Evolutionary conservation across 2,797 vertebrate genomes (phyloP), one percentile per base, ranked within the genome.

Genomic region (Cirrhinus molitorella): DNA sequence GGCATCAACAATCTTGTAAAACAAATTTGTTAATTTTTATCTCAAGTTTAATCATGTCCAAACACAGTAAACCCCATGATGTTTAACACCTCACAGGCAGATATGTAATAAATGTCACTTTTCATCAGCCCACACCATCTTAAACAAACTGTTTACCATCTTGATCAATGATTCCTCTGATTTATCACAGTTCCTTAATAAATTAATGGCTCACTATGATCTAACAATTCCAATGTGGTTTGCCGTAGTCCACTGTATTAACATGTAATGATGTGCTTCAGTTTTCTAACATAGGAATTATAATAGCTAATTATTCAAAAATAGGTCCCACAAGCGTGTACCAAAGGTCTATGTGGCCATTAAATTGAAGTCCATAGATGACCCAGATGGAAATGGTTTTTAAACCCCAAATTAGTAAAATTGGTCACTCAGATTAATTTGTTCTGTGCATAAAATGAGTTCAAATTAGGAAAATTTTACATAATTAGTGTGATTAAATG

Each of bases 21-120:
- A 80, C 65, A 43, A 55, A 68, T 80, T 28, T 79, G 28, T 66
- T 55, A 3, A 34, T 72, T 65, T 43, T 34, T 14, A 34, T 49
- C 43, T 53, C 25, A 31, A n/a, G 59, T 47, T 72, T 63, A 81
- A 72, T 72, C 5, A 81, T 47, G 55, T 47, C 57, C 71, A 72
- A 81, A 40, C 40, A 80, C 16, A 80, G 40, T 80, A 57, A 71
- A 59, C 25, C n/a, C 70, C 28, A 73, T 37, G 55, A 71, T 81
- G 53, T 45, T 59, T 80, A 71, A 81, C 53, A 71, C 53, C 2
- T 49, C 53, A 72, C 28, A 72, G 25, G 45, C 3, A 66, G 51
- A 21, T n/a, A 37, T 67, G 34, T 13, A 23, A 79, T 63, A 25
- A 47, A 31, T 1, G 4, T 34, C 61, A 63, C 19, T n/a, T 53